Conservation (phyloP, 2,797 vertebrate genomes). For the Pangasius krempfi region DNA sequence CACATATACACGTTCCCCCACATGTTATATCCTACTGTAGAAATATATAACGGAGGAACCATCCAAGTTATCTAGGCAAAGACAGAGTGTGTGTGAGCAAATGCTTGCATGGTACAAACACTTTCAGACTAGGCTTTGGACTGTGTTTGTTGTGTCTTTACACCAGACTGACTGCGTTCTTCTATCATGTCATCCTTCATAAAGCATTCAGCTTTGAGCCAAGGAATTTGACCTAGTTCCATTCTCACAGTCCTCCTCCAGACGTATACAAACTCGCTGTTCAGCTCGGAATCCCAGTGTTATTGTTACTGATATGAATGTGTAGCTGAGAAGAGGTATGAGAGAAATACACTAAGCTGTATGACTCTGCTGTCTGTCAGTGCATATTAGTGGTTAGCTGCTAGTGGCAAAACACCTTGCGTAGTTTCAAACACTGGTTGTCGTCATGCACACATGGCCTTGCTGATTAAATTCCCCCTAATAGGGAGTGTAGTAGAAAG, state of each 20-base stretch:
- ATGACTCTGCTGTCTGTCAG: slow-evolving; percentile 28
- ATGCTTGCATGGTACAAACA: neutral
- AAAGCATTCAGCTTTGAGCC: slow-evolving; percentile 17
- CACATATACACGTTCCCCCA: neutral
- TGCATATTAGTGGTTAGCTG: neutral
- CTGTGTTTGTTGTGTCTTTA: slow-evolving; percentile 28
- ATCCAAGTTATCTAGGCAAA: neutral
- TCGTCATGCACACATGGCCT: slow-evolving; percentile 44
- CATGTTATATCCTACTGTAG: neutral
- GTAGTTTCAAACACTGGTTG: slow-evolving; percentile 42
- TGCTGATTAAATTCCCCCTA: slow-evolving; percentile 44
- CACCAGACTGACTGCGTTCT: neutral
- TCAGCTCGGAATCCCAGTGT: slow-evolving; percentile 20
- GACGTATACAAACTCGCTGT: neutral
- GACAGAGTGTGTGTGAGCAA: neutral
- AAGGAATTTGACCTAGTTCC: slow-evolving; percentile 44
- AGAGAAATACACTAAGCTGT: slow-evolving; percentile 37
- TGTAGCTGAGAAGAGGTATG: slow-evolving; percentile 28
- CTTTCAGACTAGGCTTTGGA: neutral
- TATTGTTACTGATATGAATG: slow-evolving; percentile 21
- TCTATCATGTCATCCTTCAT: slow-evolving; percentile 9
- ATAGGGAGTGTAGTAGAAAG: slow-evolving; percentile 1
- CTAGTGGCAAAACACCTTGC: slow-evolving; percentile 37
- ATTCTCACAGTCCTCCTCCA: slow-evolving; percentile 28
- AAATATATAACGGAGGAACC: neutral